A percentile compares a stretch with the other conserved stretches of the same genome.
These are phyloP conservation scores for Brachionus koreanus DNA, from an alignment of 1,140 invertebrate genomes.

Conservation along the genomic window DNA sequence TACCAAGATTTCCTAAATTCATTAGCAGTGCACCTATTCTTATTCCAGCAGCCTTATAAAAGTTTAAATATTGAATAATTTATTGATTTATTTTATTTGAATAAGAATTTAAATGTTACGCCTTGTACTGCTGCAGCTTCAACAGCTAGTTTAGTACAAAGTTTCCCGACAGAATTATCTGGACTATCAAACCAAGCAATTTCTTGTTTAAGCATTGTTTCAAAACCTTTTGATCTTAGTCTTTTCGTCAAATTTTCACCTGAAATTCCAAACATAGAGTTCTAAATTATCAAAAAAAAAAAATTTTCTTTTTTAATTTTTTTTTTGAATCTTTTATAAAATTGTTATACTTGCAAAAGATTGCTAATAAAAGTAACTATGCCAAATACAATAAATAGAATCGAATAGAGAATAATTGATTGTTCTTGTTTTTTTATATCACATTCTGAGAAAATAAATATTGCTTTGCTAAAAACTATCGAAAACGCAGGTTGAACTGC, in stretches of 20 bases:
- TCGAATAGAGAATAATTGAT: constrained; percentile 66
- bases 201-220: constrained; percentile 76
- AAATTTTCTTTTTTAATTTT: background rate
- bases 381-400: constrained; percentile 68
- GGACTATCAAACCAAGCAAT: constrained; percentile 75
- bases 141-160: constrained; percentile 61
- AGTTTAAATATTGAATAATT: too few relatives aligned
- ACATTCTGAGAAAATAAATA: constrained; percentile 49
- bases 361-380: constrained; percentile 65
- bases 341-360: constrained; percentile 63
- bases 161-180: constrained; percentile 60
- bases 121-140: constrained; percentile 62
- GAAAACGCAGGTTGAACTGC: constrained; percentile 74
- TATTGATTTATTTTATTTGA: too few relatives aligned
- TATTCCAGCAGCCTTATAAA: constrained; percentile 42
- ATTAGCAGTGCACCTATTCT: constrained; percentile 5
- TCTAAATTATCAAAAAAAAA: background rate
- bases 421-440: constrained; percentile 63
- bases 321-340: background rate
- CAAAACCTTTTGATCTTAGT: constrained; percentile 66
- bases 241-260: constrained; percentile 66
- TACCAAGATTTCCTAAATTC: constrained; percentile 65
- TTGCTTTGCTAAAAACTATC: constrained; percentile 68
- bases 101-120: constrained; percentile 55
- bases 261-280: constrained; percentile 35